These are phyloP conservation scores for Mustela lutreola DNA, from an alignment of 2,113 vertebrate species.

Conservation along the genomic window DNA sequence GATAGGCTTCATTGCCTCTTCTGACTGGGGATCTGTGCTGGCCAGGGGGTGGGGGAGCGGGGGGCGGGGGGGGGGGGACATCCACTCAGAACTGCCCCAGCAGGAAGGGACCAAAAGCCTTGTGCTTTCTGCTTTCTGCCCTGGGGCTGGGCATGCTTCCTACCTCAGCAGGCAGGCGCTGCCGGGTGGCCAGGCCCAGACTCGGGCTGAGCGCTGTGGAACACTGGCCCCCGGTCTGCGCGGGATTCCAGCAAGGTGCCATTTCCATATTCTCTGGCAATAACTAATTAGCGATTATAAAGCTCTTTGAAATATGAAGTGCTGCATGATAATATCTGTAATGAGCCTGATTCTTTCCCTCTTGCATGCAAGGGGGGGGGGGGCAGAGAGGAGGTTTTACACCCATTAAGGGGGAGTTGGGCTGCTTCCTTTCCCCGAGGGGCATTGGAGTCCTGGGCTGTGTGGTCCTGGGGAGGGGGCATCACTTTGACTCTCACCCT, in stretches of 20 bases:
- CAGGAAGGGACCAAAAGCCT: not conserved
- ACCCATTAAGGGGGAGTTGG: slow-evolving; percentile 18
- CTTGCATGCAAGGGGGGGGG: slow-evolving; percentile 3
- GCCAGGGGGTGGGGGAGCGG: too few relatives aligned
- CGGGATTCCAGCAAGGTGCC: slow-evolving; percentile 65
- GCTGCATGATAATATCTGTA: slow-evolving; percentile 84
- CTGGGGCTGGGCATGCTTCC: not conserved
- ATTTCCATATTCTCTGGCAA: slow-evolving; percentile 84
- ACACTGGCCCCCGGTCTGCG: slow-evolving; percentile 55
- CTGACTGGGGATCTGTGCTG: not conserved
- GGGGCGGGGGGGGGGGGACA: not conserved
- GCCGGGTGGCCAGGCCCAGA: not conserved
- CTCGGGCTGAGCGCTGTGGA: not conserved
- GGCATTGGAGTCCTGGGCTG: not conserved
- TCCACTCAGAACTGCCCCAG: not conserved
- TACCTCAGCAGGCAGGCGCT: not conserved
- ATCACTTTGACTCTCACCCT: not conserved
- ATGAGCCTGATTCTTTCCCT: slow-evolving; percentile 80
- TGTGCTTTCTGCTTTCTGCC: not conserved
- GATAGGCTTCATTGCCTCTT: not conserved
- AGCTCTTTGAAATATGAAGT: slow-evolving; percentile 85
- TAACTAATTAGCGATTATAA: slow-evolving; percentile 85
- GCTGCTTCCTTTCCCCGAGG: slow-evolving; percentile 13
- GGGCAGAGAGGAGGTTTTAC: slow-evolving; percentile 3
- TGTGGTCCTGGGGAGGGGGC: not conserved